Percentiles rank a stretch among this genome's conserved stretches.
These are phyloP conservation scores for Boloria euphrosyne DNA, from an alignment of 2,888 invertebrate genomes.

Conservation along the genomic window DNA sequence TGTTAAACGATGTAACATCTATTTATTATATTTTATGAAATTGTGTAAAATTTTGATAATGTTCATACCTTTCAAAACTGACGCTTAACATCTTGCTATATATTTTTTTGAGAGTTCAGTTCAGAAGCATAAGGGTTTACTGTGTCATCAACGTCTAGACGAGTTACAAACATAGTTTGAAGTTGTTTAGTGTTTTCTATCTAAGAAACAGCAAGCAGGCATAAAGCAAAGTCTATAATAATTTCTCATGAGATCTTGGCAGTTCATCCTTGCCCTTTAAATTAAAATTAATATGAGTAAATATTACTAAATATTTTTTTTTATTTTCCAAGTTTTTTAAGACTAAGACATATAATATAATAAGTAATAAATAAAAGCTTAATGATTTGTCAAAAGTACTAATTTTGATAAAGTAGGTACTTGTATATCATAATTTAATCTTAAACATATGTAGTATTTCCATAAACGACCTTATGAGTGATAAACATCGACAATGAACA, in stretches of 20 bases:
- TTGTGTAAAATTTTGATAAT: too few species aligned
- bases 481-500: slow-evolving; percentile 37
- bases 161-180: slow-evolving; percentile 20
- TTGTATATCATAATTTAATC: neutral
- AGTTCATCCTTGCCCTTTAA: too few species aligned
- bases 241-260: neutral
- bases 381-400: too few species aligned
- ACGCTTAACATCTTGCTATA: neutral
- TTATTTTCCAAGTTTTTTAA: too few species aligned
- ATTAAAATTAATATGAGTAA: too few species aligned
- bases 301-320: too few species aligned
- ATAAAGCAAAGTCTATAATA: slow-evolving; percentile 1
- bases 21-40: too few species aligned
- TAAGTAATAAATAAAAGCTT: too few species aligned
- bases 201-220: neutral
- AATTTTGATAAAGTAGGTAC: neutral
- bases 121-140: slow-evolving; percentile 9
- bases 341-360: too few species aligned
- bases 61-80: too few species aligned
- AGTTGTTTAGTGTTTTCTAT: slow-evolving; percentile 15
- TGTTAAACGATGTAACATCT: too few species aligned
- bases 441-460: neutral
- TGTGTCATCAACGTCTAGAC: slow-evolving; percentile 22
- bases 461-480: slow-evolving; percentile 13
- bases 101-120: neutral